Evolutionary conservation across 2,888 invertebrate species (phyloP).

Genomic region (Pyralis farinalis): DNA sequence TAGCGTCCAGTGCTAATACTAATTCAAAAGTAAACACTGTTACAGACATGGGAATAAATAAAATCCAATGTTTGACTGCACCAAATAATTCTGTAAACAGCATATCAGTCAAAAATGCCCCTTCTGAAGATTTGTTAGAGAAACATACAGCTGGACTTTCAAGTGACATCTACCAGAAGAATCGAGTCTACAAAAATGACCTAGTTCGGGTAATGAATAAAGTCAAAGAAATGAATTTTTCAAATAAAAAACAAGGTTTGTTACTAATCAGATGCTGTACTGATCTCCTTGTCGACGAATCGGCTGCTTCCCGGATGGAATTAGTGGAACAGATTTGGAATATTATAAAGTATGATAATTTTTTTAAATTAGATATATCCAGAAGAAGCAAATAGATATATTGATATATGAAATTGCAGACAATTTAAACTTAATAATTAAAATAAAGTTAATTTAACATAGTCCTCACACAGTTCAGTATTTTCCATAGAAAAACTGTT

Average conservation of each 20-base stretch:
- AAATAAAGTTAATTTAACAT: no score
- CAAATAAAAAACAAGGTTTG: slow-evolving; percentile 63
- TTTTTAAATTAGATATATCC: no score
- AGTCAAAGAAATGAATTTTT: slow-evolving; percentile 57
- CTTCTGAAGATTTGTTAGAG: slow-evolving; percentile 54
- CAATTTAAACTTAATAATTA: no score
- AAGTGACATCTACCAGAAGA: slow-evolving; percentile 61
- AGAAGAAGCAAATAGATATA: no score
- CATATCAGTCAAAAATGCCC: background rate
- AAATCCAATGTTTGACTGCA: slow-evolving; percentile 1
- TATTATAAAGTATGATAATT: slow-evolving; percentile 64
- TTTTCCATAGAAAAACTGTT: no score
- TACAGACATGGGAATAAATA: background rate
- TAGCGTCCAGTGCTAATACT: slow-evolving; percentile 1
- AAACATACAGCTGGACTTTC: slow-evolving; percentile 57
- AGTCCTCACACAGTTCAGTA: no score
- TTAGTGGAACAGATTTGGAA: slow-evolving; percentile 79
- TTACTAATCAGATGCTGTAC: slow-evolving; percentile 80
- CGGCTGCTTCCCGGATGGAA: slow-evolving; percentile 57
- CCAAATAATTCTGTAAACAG: background rate
- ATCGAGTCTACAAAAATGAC: slow-evolving; percentile 71
- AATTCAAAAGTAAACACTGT: background rate
- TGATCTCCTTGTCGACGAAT: slow-evolving; percentile 75
- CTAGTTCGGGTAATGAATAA: slow-evolving; percentile 51
- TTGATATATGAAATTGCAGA: no score